Conservation (phyloP, 2,113 vertebrate species). For the Puffinus mauretanicus region DNA sequence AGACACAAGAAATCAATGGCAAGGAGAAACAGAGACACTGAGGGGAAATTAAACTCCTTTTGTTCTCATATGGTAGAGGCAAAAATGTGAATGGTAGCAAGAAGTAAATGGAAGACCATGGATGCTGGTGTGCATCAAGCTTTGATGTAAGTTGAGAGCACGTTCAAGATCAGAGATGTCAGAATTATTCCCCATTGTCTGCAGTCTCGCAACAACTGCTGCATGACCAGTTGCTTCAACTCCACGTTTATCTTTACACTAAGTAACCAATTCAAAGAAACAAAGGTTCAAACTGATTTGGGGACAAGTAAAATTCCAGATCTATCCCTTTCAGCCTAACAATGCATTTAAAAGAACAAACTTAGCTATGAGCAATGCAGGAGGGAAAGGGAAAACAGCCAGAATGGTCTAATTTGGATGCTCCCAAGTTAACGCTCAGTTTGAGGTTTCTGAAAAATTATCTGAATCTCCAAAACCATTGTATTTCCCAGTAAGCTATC, state of each 20-base stretch:
- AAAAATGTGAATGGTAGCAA: background rate
- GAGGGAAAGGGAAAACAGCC: background rate
- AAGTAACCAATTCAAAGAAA: background rate
- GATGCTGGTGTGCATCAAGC: background rate
- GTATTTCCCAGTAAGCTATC: background rate
- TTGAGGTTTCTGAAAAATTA: background rate
- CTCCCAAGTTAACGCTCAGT: rapidly evolving
- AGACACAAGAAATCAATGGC: background rate
- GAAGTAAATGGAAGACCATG: background rate
- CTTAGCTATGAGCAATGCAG: background rate
- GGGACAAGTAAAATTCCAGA: background rate
- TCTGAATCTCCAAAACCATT: background rate
- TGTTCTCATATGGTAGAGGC: background rate
- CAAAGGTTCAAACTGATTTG: background rate
- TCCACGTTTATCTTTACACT: background rate
- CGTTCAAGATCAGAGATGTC: background rate
- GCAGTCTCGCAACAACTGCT: background rate
- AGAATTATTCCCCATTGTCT: slow-evolving; percentile 52
- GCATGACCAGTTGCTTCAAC: background rate
- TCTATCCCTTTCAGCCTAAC: background rate
- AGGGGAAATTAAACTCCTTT: background rate
- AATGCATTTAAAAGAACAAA: background rate
- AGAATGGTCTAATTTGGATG: background rate
- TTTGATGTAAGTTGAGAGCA: background rate
- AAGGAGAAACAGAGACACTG: background rate